Percentiles rank a stretch among this genome's conserved stretches.
Evolutionary conservation across 2,113 vertebrate genomes (phyloP).

Genomic region (Corythornis cristatus): DNA sequence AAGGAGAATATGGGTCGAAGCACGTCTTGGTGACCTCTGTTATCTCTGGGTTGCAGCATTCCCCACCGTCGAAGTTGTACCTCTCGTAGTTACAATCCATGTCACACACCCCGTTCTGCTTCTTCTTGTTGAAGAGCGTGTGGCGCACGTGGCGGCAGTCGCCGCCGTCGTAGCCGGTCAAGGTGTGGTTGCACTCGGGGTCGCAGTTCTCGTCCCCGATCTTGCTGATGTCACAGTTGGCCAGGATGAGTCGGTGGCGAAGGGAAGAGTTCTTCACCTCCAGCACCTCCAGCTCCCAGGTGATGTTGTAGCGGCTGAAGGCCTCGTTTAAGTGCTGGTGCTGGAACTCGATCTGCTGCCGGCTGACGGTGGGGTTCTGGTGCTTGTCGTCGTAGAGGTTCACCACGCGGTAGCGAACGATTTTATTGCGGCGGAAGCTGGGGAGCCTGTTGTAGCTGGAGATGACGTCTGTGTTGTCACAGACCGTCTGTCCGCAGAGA

Average conservation of each 20-base stretch:
- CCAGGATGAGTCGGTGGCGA: conserved; percentile 89
- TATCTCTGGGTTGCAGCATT: conserved; percentile 94
- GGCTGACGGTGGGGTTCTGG: conserved; percentile 87
- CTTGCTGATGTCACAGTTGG: conserved; percentile 97
- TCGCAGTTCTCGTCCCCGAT: conserved; percentile 91
- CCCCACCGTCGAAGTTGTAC: conserved; percentile 90
- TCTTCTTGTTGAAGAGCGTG: conserved; percentile 81
- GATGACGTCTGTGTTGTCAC: conserved; percentile 90
- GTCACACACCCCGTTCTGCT: conserved; percentile 90
- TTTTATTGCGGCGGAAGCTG: conserved; percentile 86
- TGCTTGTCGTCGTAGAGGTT: conserved; percentile 86
- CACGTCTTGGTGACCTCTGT: conserved; percentile 98
- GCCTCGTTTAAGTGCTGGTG: conserved; percentile 91
- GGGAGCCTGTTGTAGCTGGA: conserved; percentile 91
- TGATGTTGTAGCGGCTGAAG: conserved; percentile 93
- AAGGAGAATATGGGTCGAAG: conserved; percentile 91
- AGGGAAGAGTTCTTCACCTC: conserved; percentile 91
- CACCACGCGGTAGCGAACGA: conserved; percentile 91
- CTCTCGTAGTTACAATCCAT: conserved; percentile 94
- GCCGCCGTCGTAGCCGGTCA: conserved; percentile 91
- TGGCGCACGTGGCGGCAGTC: conserved; percentile 85
- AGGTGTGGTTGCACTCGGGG: conserved; percentile 93
- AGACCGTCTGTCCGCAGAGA: conserved; percentile 93
- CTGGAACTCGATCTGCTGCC: conserved; percentile 92
- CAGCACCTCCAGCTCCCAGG: conserved; percentile 92